Conservation (phyloP, 2,888 invertebrate species). For the Mellilla xanthometata region DNA sequence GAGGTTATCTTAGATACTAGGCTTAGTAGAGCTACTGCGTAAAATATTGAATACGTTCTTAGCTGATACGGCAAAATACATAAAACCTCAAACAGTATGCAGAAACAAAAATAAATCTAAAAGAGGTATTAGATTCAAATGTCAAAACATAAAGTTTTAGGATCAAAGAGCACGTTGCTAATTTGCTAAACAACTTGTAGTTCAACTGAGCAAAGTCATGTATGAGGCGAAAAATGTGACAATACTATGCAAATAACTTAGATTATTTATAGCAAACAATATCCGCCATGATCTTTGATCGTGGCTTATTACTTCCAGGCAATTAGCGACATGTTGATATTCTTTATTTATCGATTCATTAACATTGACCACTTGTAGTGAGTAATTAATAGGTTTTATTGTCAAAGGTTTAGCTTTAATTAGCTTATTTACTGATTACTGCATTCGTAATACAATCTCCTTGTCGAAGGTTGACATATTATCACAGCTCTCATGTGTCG, state of each 20-base stretch:
- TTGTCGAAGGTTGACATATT: conserved; percentile 5
- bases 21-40: background rate
- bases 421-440: conserved; percentile 10
- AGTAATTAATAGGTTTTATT: too few species aligned
- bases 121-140: too few species aligned
- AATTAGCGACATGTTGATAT: conserved; percentile 4
- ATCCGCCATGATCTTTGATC: conserved; percentile 1
- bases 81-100: too few species aligned
- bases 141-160: too few species aligned
- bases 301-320: background rate
- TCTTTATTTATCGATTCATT: conserved; percentile 4
- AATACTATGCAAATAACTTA: background rate
- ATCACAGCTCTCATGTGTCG: conserved; percentile 5
- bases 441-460: conserved; percentile 3
- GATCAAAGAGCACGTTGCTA: too few species aligned
- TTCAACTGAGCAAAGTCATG: too few species aligned
- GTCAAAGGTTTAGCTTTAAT: too few species aligned
- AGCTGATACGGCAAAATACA: too few species aligned
- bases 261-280: background rate
- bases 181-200: too few species aligned
- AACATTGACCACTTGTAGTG: too few species aligned
- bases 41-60: background rate
- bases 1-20: conserved; percentile 15
- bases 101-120: too few species aligned
- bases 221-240: too few species aligned